Conservation (phyloP, 2,797 vertebrate genomes). For the Catharus ustulatus region DNA sequence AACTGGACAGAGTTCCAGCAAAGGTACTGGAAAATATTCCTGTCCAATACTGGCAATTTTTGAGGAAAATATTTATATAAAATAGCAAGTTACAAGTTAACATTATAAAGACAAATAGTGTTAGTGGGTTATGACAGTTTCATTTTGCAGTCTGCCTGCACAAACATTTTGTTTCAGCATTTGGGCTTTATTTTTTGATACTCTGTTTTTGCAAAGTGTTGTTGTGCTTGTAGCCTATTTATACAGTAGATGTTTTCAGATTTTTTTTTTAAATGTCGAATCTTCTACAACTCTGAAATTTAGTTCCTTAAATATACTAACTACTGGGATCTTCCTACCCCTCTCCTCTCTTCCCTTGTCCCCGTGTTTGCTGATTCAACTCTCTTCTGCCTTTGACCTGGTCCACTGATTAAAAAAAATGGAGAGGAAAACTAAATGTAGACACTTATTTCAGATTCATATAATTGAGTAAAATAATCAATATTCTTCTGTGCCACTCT, state of each 20-base stretch:
- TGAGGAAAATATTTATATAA: background rate
- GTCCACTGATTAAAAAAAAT: background rate
- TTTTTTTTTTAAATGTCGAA: background rate
- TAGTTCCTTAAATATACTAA: constrained; percentile 3
- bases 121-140: constrained; percentile 11
- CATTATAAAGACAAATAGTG: background rate
- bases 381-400: background rate
- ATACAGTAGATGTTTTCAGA: background rate
- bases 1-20: constrained; percentile 18
- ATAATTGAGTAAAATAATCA: background rate
- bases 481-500: background rate
- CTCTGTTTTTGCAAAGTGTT: background rate
- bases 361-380: background rate
- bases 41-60: background rate
- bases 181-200: background rate
- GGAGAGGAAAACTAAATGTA: background rate
- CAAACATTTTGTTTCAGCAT: background rate
- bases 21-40: background rate
- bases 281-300: constrained; percentile 7
- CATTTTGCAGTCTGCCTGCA: background rate
- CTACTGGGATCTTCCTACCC: background rate
- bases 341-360: background rate
- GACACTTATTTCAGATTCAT: background rate
- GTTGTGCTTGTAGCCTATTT: background rate
- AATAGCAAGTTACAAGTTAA: background rate